Base-by-base conservation (phyloP, 2,888 invertebrate genomes). In the Drosophila prolongata region DNA sequence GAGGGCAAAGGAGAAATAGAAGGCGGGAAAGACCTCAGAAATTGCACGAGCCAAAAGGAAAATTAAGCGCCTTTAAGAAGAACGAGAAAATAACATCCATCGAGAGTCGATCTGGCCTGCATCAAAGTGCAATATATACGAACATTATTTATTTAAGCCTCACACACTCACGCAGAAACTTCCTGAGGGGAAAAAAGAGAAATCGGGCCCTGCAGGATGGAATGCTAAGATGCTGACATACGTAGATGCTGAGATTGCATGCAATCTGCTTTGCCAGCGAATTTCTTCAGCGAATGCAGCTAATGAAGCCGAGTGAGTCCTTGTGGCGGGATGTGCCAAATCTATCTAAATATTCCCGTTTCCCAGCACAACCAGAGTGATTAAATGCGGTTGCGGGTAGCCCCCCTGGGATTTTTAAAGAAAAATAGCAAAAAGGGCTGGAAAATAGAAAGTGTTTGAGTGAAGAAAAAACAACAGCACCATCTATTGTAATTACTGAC, bases 91-190 rank as follows among this genome's bases (percentile, higher is more conserved):
- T 37, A 68, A 42, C 64, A 72, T 62, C 47, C 53, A 73, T 62
- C 30, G 44, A 57, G 61, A 68, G 60, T 69, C 78, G 86, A 83
- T 77, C 74, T 70, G 59, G 52, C 50, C 47, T 74, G 55, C 75
- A 66, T 49, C 71, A 43, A 52, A 57, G 47, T 56, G 59, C 52
- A 85, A 87, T 85, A 87, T 65, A 89, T 74, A 86, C 80, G 71
- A 76, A 60, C 79, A 87, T 89, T 87, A 87, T 86, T 87, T 87
- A 89, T 89, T 89, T 77, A 89, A 79, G 80, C 75, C 54, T 30
- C 59, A 49, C 52, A 61, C 56, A 42, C 24, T 10, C 52, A 52
- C 52, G 37, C 44, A 38, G 49, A 30, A 58, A 49, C 34, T 52
- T 53, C 38, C 53, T 24, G 47, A 19, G 46, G 27, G 42, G 35